Base-by-base conservation (phyloP, 2,888 invertebrate species). In the Leuctra nigra region DNA sequence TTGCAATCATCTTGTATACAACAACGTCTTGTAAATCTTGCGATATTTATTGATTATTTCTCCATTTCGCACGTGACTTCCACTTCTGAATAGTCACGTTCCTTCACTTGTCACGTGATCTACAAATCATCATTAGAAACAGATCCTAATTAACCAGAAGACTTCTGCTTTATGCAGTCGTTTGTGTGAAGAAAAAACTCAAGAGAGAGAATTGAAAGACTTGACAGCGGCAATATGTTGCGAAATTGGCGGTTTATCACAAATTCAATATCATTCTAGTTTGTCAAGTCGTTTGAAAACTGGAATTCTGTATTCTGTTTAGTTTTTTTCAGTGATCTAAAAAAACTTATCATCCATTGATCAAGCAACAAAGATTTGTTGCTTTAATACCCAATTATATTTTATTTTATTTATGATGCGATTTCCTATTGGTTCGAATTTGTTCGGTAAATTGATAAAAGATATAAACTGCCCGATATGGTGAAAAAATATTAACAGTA, bases 61-160 rank as follows among this genome's bases (percentile, higher is more conserved):
- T n/a, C n/a, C n/a, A n/a, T n/a, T n/a, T n/a, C n/a, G n/a, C n/a
- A n/a, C n/a, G n/a, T n/a, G n/a, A n/a, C n/a, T n/a, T n/a, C n/a
- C n/a, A n/a, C n/a, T n/a, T n/a, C n/a, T n/a, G n/a, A n/a, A 36
- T 6, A 13, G 2, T 36, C 36, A 39, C 39, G n/a, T n/a, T n/a
- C n/a, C n/a, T n/a, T n/a, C n/a, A n/a, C n/a, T n/a, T n/a, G 4
- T 41, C 41, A 44, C 44, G 9, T 6, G 23, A 23, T 16, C 35
- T 3, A 50, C 50, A 33, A 50, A 50, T 50, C 50, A 50, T 50
- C 4, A 14, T 22, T n/a, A n/a, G n/a, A 18, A 50, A 50, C 50
- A 35, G 35, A 35, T 18, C 22, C 33, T 50, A 50, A 50, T 50
- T 50, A 50, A 50, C 50, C 44, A 13, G 1, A 16, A 29, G 11